Conservation (phyloP, 2,797 vertebrate genomes). For the Tympanoctomys barrerae region DNA sequence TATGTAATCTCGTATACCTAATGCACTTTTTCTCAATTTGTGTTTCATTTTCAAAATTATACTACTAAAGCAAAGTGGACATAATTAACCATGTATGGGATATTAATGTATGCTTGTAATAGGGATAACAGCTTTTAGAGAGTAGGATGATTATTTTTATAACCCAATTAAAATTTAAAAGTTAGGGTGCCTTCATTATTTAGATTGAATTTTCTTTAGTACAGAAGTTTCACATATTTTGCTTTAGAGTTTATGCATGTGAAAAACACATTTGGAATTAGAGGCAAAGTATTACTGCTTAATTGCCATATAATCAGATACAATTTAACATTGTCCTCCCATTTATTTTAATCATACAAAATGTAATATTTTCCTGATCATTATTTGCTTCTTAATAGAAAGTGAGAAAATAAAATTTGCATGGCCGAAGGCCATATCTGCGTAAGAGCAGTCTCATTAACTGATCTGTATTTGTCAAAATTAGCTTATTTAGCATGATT, state of each 20-base stretch:
- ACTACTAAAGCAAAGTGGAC: conserved; percentile 42
- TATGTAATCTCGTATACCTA: conserved; percentile 47
- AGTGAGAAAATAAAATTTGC: background rate
- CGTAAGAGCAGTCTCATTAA: background rate
- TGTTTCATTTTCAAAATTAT: conserved; percentile 71
- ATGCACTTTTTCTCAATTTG: conserved; percentile 55
- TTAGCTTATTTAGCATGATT: background rate
- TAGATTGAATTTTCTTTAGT: conserved; percentile 70
- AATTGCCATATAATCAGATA: background rate
- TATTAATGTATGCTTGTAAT: conserved; percentile 68
- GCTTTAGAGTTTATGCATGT: background rate
- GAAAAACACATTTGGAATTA: conserved; percentile 49
- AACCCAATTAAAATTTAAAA: conserved; percentile 75
- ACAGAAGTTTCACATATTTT: conserved; percentile 59
- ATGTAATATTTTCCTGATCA: background rate
- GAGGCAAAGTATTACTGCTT: background rate
- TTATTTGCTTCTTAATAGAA: conserved; percentile 2
- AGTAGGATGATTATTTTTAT: conserved; percentile 74
- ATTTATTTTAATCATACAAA: conserved; percentile 10
- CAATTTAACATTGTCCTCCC: background rate
- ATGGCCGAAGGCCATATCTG: background rate
- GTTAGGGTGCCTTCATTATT: conserved; percentile 64
- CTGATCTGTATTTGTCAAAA: background rate
- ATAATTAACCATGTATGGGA: conserved; percentile 61
- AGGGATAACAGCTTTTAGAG: conserved; percentile 69